Base-by-base conservation (phyloP, 2,888 invertebrate genomes). In the Ormyrus labotus region DNA sequence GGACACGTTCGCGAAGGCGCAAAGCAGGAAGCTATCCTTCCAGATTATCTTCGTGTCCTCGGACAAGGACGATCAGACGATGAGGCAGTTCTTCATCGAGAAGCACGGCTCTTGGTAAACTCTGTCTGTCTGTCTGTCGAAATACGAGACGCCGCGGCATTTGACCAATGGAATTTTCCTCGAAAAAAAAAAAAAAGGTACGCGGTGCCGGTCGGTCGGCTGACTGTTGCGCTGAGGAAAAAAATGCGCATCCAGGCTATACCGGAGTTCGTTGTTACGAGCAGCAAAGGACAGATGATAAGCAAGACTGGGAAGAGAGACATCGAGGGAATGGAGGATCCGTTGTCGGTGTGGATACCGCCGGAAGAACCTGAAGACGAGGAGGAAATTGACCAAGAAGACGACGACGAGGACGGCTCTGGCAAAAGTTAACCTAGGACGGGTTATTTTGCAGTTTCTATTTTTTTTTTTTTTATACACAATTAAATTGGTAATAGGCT, bases 101-200 rank as follows among this genome's bases (percentile, higher is more conserved):
- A 81, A 84, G 65, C 86, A 87, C 57, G 86, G 85, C 5, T 76
- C 84, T 2, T 87, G 86, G 86, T 86, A 80, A 80, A 73, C n/a
- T 19, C 19, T 19, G 19, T 0, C 19, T 19, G 47, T 55, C 48
- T 13, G 4, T 78, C 60, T 34, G 34, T n/a, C 10, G 34, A 51
- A 60, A 34, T 51, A 34, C 11, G 10, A 6, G 50, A 50, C 10
- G 10, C 1, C 34, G 5, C 13, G 6, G 7, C 34, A 13, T 51
- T 51, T 48, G 64, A 53, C 64, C 45, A 64, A 74, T 65, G 11
- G 61, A 34, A 78, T 69, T 78, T 79, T 13, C 3, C 6, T 63
- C 5, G n/a, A 8, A 19, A 19, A 19, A 76, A 19, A 19, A 19
- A 76, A 19, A 19, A 19, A 76, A 86, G 86, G 86, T 85, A 78